Conservation (phyloP, 1,140 invertebrate species). For the Drosophila subobscura region DNA sequence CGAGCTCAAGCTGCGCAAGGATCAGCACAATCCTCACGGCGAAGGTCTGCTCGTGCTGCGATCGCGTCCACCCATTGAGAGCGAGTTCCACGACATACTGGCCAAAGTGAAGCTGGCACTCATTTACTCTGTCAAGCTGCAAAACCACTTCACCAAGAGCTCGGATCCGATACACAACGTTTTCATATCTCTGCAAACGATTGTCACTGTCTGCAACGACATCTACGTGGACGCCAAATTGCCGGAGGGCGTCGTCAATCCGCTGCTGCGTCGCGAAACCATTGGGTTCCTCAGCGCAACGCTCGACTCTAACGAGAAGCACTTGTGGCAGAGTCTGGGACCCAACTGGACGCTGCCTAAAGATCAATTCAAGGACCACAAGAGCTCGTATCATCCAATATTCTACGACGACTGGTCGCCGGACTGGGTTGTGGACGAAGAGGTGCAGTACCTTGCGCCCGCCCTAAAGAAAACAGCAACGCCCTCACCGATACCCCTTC, state of each 20-base stretch:
- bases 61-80: constrained; percentile 74
- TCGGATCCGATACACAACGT: constrained; percentile 67
- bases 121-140: constrained; percentile 66
- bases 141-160: constrained; percentile 69
- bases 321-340: constrained; percentile 71
- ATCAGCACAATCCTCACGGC: constrained; percentile 74
- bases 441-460: constrained; percentile 66
- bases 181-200: constrained; percentile 70
- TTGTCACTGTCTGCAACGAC: constrained; percentile 74
- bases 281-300: constrained; percentile 52
- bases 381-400: constrained; percentile 72
- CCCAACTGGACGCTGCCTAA: constrained; percentile 74
- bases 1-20: constrained; percentile 69
- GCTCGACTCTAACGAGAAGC: constrained; percentile 57
- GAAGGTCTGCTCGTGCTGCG: constrained; percentile 70
- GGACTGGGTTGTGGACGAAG: constrained; percentile 79
- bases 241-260: constrained; percentile 71
- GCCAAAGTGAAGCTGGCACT: constrained; percentile 72
- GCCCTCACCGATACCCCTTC: constrained; percentile 32
- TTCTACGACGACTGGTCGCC: constrained; percentile 82
- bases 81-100: constrained; percentile 74
- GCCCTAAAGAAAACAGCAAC: constrained; percentile 50
- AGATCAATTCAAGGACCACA: constrained; percentile 78
- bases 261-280: constrained; percentile 69
- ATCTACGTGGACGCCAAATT: constrained; percentile 59